phyloP scores from a whole-genome alignment of 2,113 vertebrate genomes.

The Cardinalis cardinalis region DNA sequence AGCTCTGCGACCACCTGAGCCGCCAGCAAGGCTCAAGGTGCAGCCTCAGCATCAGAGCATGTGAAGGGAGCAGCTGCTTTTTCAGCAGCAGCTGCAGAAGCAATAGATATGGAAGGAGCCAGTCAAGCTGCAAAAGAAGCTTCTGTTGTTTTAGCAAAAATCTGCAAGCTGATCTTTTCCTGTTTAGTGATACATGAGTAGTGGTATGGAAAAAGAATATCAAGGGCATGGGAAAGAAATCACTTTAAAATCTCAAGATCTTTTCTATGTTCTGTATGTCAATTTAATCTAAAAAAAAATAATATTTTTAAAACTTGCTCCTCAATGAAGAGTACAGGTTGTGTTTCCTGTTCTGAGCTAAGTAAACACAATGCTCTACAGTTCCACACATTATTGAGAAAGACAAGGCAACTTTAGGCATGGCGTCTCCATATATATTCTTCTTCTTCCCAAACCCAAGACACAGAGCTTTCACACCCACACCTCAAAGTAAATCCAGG shows the following conservation, averaged over 20 bases:
- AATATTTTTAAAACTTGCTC: neutral
- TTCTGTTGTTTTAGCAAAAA: constrained; percentile 45
- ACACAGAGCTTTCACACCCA: neutral
- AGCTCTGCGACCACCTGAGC: neutral
- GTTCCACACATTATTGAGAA: neutral
- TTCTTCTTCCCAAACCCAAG: neutral
- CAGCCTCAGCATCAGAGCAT: constrained; percentile 13
- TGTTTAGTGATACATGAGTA: neutral
- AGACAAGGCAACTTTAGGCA: neutral
- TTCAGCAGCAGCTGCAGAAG: constrained; percentile 44
- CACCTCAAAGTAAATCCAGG: neutral
- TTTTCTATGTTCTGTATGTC: neutral
- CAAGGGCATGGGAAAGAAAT: neutral
- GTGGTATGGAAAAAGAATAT: neutral
- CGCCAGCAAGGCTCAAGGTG: neutral
- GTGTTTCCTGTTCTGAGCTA: neutral
- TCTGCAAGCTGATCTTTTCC: neutral
- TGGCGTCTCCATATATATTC: neutral
- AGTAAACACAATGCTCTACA: neutral
- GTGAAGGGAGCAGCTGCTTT: constrained; percentile 42
- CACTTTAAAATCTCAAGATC: neutral
- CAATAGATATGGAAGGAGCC: neutral
- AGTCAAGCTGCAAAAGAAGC: constrained; percentile 42
- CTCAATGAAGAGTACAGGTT: neutral
- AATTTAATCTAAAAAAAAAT: neutral